These are phyloP conservation scores for Oreochromis grahami DNA, from an alignment of 2,797 vertebrate species.

Conservation along the genomic window DNA sequence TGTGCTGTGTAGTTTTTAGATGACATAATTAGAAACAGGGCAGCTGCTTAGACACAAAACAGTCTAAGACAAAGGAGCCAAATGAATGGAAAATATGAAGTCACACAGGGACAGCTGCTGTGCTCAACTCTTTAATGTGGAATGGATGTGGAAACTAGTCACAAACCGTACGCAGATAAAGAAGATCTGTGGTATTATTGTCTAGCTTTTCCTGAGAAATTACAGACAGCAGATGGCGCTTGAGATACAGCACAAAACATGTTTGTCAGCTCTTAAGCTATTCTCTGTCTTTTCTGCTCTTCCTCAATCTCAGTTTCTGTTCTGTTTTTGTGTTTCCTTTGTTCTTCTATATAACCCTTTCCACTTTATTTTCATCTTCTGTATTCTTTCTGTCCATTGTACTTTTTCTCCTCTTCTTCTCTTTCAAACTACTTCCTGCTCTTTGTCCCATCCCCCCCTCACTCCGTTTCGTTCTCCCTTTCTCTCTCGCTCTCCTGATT, in stretches of 20 bases:
- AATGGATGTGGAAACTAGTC: conserved; percentile 7
- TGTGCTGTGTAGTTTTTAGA: not conserved
- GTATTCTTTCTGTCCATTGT: not conserved
- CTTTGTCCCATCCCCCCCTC: conserved; percentile 15
- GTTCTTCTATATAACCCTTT: not conserved
- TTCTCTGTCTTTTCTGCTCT: not conserved
- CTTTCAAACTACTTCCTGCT: conserved; percentile 41
- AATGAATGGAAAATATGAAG: conserved; percentile 5
- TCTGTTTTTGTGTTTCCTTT: conserved; percentile 20
- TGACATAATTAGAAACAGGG: conserved; percentile 41
- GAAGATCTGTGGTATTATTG: not conserved
- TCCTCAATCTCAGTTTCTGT: not conserved
- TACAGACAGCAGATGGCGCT: conserved; percentile 69
- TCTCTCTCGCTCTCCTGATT: conserved; percentile 39
- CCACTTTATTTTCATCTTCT: not conserved
- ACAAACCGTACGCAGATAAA: conserved; percentile 14
- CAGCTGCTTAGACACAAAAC: conserved; percentile 20
- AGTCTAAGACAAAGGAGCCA: conserved; percentile 5
- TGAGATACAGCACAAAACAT: conserved; percentile 5
- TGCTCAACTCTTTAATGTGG: conserved; percentile 21
- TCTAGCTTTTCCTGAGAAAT: not conserved
- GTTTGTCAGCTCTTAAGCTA: not conserved
- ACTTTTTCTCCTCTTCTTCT: not conserved
- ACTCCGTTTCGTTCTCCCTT: conserved; percentile 9
- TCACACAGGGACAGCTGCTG: conserved; percentile 23